phyloP scores from a whole-genome alignment of 2,797 vertebrate genomes.

The Gallinago stenura region DNA sequence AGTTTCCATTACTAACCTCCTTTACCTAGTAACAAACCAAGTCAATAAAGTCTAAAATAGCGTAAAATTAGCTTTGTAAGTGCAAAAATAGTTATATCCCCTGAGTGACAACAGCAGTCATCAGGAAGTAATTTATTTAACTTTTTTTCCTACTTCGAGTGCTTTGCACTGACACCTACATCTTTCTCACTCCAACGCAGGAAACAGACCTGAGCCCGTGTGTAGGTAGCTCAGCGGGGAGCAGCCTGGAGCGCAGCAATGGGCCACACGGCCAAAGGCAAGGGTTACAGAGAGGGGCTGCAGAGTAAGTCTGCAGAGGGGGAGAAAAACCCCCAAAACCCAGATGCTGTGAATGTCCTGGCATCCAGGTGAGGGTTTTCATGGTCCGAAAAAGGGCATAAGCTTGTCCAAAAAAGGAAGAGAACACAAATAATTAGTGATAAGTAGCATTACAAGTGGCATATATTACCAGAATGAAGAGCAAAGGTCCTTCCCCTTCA shows the following conservation, averaged over 20 bases:
- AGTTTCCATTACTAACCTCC: neutral
- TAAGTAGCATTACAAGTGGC: neutral
- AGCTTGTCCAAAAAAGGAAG: neutral
- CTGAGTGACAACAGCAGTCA: neutral
- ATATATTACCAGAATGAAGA: neutral
- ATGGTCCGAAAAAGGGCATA: neutral
- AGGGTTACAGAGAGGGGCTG: neutral
- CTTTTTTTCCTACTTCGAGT: neutral
- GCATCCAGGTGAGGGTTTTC: neutral
- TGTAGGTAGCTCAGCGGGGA: neutral
- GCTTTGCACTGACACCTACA: conserved; percentile 22
- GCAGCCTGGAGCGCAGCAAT: neutral
- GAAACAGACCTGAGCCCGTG: neutral
- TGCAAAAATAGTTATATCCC: neutral
- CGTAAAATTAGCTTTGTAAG: neutral
- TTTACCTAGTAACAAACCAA: neutral
- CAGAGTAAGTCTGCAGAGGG: neutral
- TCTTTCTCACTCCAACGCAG: conserved; percentile 7
- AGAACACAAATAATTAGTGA: neutral
- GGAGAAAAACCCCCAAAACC: neutral
- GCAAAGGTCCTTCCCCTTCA: neutral
- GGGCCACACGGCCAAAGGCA: neutral
- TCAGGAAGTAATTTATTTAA: neutral
- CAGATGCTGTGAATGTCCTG: neutral
- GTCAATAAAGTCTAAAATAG: neutral